These are phyloP conservation scores for Anguilla pacifica DNA, from an alignment of 2,797 vertebrate species.

Conservation along the genomic window DNA sequence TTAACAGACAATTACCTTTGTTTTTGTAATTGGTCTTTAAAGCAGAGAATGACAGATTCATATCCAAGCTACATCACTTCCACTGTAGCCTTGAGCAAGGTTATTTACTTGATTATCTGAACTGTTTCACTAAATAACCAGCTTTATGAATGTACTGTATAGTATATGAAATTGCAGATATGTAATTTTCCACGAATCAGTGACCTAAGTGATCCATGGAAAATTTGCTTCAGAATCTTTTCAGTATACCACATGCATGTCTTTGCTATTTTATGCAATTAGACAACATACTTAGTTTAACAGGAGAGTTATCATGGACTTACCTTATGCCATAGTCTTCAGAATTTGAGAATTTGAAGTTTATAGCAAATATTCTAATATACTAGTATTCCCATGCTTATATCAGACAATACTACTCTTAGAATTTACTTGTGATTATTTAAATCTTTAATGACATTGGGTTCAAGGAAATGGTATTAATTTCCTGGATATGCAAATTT, in stretches of 20 bases:
- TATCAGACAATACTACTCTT: background rate
- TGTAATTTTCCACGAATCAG: background rate
- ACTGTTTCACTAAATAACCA: no score
- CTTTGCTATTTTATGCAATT: background rate
- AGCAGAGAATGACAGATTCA: no score
- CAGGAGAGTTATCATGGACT: background rate
- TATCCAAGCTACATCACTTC: no score
- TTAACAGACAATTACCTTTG: no score
- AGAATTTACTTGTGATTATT: conserved; percentile 5
- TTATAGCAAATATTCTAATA: background rate
- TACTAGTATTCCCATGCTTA: background rate
- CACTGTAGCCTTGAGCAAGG: no score
- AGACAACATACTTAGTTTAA: background rate
- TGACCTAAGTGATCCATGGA: background rate
- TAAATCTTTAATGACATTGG: conserved; percentile 73
- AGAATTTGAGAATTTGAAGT: background rate
- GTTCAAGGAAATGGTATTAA: conserved; percentile 10
- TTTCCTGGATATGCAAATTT: conserved; percentile 18
- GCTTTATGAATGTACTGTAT: no score
- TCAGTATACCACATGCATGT: no score
- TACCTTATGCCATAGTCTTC: background rate
- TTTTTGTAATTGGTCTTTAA: no score
- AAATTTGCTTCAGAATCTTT: no score
- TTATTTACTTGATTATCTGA: no score
- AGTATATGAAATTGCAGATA: background rate